Percentiles rank a stretch among this genome's conserved stretches.
These are phyloP conservation scores for Centropus unirufus DNA, from an alignment of 2,113 vertebrate species.

Conservation along the genomic window DNA sequence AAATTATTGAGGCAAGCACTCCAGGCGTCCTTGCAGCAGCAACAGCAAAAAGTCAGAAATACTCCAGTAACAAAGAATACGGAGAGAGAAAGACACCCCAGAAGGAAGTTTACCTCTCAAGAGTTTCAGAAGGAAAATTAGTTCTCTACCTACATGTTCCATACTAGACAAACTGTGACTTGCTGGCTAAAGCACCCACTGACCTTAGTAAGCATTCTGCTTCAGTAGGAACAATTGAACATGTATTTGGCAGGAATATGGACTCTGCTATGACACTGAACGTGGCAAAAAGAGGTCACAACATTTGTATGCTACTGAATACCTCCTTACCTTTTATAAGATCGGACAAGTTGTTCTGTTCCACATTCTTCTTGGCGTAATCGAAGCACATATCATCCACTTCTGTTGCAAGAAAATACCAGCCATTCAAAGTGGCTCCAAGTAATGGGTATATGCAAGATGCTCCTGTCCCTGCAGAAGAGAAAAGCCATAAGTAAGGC, in stretches of 20 bases:
- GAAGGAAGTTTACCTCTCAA: neutral
- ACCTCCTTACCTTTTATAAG: constrained; percentile 90
- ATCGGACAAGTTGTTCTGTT: constrained; percentile 93
- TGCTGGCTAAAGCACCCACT: neutral
- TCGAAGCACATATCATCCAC: constrained; percentile 98
- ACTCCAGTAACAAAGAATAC: neutral
- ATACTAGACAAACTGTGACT: neutral
- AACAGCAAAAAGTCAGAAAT: too few species aligned
- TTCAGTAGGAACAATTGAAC: neutral
- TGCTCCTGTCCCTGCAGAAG: constrained; percentile 89
- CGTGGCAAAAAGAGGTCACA: neutral
- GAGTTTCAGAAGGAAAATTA: neutral
- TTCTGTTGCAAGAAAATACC: constrained; percentile 98
- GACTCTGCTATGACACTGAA: neutral
- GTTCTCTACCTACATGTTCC: neutral
- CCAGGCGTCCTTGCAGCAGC: too few species aligned
- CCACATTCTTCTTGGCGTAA: constrained; percentile 97
- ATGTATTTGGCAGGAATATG: neutral
- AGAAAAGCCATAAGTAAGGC: neutral
- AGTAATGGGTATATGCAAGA: constrained; percentile 98
- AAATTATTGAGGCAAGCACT: too few species aligned
- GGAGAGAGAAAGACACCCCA: neutral
- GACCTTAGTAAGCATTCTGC: neutral
- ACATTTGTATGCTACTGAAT: neutral
- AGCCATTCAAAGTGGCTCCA: constrained; percentile 96